These are phyloP conservation scores for Hozukius guyotensis DNA, from an alignment of 2,797 vertebrate genomes.

Conservation along the genomic window DNA sequence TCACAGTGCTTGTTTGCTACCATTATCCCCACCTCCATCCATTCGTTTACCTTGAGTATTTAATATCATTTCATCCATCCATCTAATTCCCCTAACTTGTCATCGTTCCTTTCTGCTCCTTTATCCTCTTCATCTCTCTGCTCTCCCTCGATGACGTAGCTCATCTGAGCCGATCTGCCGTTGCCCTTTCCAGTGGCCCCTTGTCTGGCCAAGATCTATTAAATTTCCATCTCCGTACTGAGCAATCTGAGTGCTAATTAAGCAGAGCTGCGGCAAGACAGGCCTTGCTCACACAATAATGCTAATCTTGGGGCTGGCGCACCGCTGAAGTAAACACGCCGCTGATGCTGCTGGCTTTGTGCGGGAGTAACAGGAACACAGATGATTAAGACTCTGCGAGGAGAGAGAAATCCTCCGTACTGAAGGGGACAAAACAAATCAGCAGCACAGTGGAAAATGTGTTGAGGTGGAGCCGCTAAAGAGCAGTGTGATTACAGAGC, in stretches of 20 bases:
- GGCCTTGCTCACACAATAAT: slow-evolving; percentile 37
- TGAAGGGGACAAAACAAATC: slow-evolving; percentile 12
- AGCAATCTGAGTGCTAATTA: slow-evolving; percentile 58
- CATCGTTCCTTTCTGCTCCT: not conserved
- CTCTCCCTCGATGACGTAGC: not conserved
- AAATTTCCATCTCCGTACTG: slow-evolving; percentile 40
- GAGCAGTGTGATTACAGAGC: slow-evolving; percentile 3
- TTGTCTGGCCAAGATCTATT: slow-evolving; percentile 37
- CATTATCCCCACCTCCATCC: not conserved
- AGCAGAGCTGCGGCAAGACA: slow-evolving; percentile 41
- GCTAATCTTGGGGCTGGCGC: slow-evolving; percentile 35
- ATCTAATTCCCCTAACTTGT: not conserved
- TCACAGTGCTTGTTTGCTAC: not conserved
- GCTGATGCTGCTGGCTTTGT: slow-evolving; percentile 32
- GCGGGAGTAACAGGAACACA: slow-evolving; percentile 4
- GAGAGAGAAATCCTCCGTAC: not conserved
- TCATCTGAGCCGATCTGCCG: slow-evolving; percentile 1
- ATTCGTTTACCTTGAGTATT: not conserved
- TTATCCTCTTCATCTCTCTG: not conserved
- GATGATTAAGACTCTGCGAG: slow-evolving; percentile 23
- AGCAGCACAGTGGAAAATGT: not conserved
- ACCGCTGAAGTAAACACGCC: slow-evolving; percentile 26
- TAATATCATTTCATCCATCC: not conserved
- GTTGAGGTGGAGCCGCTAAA: not conserved
- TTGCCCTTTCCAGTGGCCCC: not conserved